Base-by-base conservation (phyloP, 2,113 vertebrate species). In the Indri indri region DNA sequence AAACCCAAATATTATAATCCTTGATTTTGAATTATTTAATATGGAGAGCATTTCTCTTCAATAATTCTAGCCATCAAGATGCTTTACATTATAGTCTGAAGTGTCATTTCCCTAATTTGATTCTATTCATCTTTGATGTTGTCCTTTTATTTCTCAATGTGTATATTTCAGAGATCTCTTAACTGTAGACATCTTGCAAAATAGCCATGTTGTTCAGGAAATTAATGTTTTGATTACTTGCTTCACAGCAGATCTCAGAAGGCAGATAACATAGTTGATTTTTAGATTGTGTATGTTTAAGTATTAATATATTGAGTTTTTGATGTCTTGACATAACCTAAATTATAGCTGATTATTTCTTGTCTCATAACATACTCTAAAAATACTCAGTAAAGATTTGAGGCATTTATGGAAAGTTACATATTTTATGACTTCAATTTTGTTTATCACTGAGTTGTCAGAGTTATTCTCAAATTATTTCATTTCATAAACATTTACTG, bases 301-400 rank as follows among this genome's bases (percentile, higher is more conserved):
- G 37, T 93, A 54, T 54, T 18, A 54, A 54, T 54, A 61, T 76
- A 6, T 40, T 86, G n/a, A 82, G 25, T 76, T 80, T 42, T 42
- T 42, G 66, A 0, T 92, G 18, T 94, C 40, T 91, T 90, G 59
- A 50, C 18, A 40, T 80, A 66, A 59, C 17, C 66, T 74, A 54
- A 16, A 54, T 90, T 82, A 74, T 34, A 81, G 32, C 30, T 97
- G 42, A 82, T 93, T 94, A 80, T 57, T 92, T 76, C 47, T 94
- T 89, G 83, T 89, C 37, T 22, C 42, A 82, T 50, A 86, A 79
- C 16, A 66, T 34, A 94, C 22, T 73, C 50, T 84, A 47, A 89
- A 87, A 92, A 16, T 87, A 79, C 32, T 65, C 57, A 34, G 16
- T 61, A 45, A 66, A 94, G 54, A 61, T 77, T 88, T 86, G 61